phyloP scores from a whole-genome alignment of 2,888 invertebrate species.

The Stratiomys singularior region DNA sequence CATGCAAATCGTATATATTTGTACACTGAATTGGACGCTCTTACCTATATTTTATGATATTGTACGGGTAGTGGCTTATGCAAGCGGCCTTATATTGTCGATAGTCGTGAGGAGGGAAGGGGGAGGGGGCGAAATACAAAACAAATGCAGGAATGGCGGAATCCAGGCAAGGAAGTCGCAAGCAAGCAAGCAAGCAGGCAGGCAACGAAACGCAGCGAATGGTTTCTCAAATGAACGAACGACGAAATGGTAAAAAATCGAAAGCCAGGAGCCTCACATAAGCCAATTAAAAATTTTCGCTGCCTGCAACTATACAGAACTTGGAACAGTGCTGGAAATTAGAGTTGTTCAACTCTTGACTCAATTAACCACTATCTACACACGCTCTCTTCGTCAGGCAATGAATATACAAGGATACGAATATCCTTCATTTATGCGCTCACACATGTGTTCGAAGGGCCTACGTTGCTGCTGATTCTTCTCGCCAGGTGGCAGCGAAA shows the following conservation, averaged over 20 bases:
- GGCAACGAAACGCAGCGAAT: slow-evolving; percentile 10
- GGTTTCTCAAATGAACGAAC: slow-evolving; percentile 39
- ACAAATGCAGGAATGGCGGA: not conserved
- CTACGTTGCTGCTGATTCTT: not conserved
- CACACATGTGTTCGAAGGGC: not conserved
- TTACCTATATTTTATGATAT: not conserved
- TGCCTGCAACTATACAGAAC: slow-evolving; percentile 51
- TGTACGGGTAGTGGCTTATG: not conserved
- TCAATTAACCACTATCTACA: slow-evolving; percentile 51
- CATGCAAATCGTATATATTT: not conserved
- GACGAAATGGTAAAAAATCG: not conserved
- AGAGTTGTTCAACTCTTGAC: slow-evolving; percentile 54
- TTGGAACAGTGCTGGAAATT: slow-evolving; percentile 51
- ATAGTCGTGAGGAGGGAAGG: no score
- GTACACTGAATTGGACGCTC: not conserved
- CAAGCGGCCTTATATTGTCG: not conserved
- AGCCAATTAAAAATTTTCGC: slow-evolving; percentile 54
- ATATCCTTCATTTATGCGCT: slow-evolving; percentile 7
- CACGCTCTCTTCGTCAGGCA: not conserved
- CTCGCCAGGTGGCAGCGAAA: not conserved
- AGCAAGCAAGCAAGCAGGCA: not conserved
- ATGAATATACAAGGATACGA: slow-evolving; percentile 1
- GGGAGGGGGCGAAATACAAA: no score
- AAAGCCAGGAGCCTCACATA: slow-evolving; percentile 42
- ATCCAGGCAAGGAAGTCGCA: not conserved